phyloP scores from a whole-genome alignment of 2,797 vertebrate genomes.

The Crocidura indochinensis region DNA sequence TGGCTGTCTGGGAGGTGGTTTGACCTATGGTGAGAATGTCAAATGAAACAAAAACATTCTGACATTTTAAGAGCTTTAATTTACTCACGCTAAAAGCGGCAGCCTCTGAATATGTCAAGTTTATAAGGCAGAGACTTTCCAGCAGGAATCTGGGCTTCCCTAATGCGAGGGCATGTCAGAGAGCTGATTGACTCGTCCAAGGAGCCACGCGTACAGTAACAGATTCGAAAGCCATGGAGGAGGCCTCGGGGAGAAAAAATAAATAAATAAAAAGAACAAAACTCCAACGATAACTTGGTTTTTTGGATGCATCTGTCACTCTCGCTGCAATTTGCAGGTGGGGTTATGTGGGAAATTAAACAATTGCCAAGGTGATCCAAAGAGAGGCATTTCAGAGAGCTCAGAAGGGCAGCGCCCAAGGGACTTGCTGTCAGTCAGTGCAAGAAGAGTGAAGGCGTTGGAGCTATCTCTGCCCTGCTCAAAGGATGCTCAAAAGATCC shows the following conservation, averaged over 20 bases:
- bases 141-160: constrained; percentile 12
- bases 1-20: constrained; percentile 70
- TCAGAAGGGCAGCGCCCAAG: neutral
- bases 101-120: constrained; percentile 80
- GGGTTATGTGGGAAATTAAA: constrained; percentile 2
- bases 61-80: constrained; percentile 86
- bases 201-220: neutral
- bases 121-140: constrained; percentile 64
- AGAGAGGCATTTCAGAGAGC: neutral
- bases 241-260: neutral
- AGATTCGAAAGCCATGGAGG: neutral
- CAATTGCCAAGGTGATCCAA: neutral
- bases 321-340: neutral
- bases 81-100: constrained; percentile 78
- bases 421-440: neutral
- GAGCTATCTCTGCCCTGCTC: neutral
- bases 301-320: neutral
- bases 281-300: neutral
- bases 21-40: constrained; percentile 85
- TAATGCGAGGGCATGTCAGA: constrained; percentile 24
- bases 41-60: constrained; percentile 84
- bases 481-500: neutral
- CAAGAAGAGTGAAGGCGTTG: neutral
- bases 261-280: neutral
- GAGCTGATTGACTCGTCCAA: constrained; percentile 40